phyloP scores from a whole-genome alignment of 1,140 invertebrate genomes.

The Aphaenogaster ashmeadi region DNA sequence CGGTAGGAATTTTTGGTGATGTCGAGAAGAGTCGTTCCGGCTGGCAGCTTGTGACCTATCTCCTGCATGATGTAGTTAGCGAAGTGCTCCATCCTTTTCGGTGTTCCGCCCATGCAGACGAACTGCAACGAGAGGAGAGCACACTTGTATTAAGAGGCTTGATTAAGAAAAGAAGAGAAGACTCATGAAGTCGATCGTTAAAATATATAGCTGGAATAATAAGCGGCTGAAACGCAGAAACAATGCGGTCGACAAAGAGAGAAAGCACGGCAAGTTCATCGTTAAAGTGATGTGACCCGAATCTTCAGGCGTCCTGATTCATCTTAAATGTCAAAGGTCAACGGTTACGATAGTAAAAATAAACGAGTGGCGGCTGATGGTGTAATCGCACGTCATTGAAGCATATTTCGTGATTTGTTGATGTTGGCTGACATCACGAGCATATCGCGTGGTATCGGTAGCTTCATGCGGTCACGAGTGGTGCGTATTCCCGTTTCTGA shows the following conservation, averaged over 20 bases:
- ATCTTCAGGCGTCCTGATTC: slow-evolving; percentile 1
- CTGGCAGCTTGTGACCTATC: slow-evolving; percentile 95
- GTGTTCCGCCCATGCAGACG: slow-evolving; percentile 99
- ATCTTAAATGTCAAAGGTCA: slow-evolving; percentile 49
- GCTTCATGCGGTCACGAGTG: not conserved
- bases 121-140: slow-evolving; percentile 90
- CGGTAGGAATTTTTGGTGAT: slow-evolving; percentile 97
- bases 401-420: slow-evolving; percentile 21
- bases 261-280: not conserved
- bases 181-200: not conserved
- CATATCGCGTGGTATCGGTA: slow-evolving; percentile 28
- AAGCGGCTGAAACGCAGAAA: not conserved
- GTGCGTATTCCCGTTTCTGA: not conserved
- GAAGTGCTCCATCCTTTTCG: slow-evolving; percentile 97
- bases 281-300: slow-evolving; percentile 13
- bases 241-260: not conserved
- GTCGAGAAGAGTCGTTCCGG: slow-evolving; percentile 95
- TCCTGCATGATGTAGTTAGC: slow-evolving; percentile 97
- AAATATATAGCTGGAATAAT: slow-evolving; percentile 7
- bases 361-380: slow-evolving; percentile 17
- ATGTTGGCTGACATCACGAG: slow-evolving; percentile 23
- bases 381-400: slow-evolving; percentile 39
- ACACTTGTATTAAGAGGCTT: not conserved
- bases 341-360: slow-evolving; percentile 30
- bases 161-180: not conserved